Evolutionary conservation across 1,140 invertebrate genomes (phyloP), one percentile per base, ranked within the genome.

Genomic region (Zaprionus nigranus): DNA sequence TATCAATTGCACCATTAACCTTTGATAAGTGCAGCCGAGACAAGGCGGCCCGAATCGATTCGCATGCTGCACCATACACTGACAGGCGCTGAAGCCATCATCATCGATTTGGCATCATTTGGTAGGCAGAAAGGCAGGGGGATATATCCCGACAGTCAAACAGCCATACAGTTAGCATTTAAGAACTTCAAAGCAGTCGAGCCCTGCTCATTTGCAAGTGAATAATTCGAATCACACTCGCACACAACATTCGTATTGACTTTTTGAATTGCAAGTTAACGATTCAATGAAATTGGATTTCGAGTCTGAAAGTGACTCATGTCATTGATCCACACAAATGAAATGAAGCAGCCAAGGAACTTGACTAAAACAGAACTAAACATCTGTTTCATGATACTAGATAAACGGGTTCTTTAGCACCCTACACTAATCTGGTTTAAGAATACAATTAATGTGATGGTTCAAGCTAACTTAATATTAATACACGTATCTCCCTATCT

Each of bases 1-100:
- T 87, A 87, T 87, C 83, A 82, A 72, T 57, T 71, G 65, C 72
- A 64, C 68, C 81, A 85, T 88, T 90, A 88, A 81, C 85, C 77
- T 82, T 56, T 69, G 81, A 81, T 88, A 78, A 75, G 51, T 56
- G 79, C 57, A 28, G 24, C n/a, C 40, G 40, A 17, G 40, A 9
- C n/a, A 46, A 46, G n/a, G n/a, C 38, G 15, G 15, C 53, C 20
- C 36, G 7, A 36, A 17, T 36, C n/a, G 28, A 30, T 56, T n/a
- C 26, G 9, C 9, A 34, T 34, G 38, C 15, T 22, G 15, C 15
- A 5, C 26, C 26, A 40, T 7, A 30, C 28, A 30, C 28, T 43
- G 54, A 22, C 34, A 66, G 11, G 15, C 17, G 30, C 40, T 43
- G 26, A 22, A 59, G 15, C 5, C 38, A 66, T 67, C 43, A 66